phyloP scores from a whole-genome alignment of 2,888 invertebrate species.

The Ligdia adustata region DNA sequence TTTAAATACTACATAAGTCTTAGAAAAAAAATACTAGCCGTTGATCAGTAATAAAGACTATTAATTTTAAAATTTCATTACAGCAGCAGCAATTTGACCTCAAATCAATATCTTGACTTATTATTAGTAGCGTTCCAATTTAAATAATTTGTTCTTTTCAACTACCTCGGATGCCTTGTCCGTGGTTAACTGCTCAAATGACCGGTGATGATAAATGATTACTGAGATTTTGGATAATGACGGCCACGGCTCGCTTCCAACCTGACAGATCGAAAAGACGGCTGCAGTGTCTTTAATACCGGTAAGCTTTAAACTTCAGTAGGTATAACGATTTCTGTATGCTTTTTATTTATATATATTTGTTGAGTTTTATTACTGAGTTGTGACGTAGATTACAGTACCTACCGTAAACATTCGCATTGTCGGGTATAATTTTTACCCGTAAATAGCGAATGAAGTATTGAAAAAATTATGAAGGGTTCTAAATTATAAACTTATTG shows the following conservation, averaged over 20 bases:
- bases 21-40: slow-evolving; percentile 6
- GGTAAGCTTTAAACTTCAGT: slow-evolving; percentile 4
- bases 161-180: slow-evolving; percentile 66
- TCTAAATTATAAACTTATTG: too few species aligned
- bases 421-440: too few species aligned
- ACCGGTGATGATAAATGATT: slow-evolving; percentile 80
- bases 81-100: slow-evolving; percentile 33
- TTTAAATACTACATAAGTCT: background rate
- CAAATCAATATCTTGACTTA: slow-evolving; percentile 40
- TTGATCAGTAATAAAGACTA: slow-evolving; percentile 31
- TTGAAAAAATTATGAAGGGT: too few species aligned
- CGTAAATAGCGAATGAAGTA: too few species aligned
- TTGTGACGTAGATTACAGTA: too few species aligned
- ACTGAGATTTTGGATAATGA: slow-evolving; percentile 78
- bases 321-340: too few species aligned
- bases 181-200: slow-evolving; percentile 72
- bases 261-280: slow-evolving; percentile 63
- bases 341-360: too few species aligned
- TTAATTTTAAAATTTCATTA: slow-evolving; percentile 34
- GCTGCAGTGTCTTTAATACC: slow-evolving; percentile 21
- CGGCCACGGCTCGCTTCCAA: slow-evolving; percentile 62
- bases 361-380: too few species aligned
- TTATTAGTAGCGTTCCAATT: slow-evolving; percentile 54
- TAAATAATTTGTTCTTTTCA: slow-evolving; percentile 49
- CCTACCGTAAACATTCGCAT: too few species aligned